Conservation (phyloP, 2,888 invertebrate genomes). For the Leucoma salicis region DNA sequence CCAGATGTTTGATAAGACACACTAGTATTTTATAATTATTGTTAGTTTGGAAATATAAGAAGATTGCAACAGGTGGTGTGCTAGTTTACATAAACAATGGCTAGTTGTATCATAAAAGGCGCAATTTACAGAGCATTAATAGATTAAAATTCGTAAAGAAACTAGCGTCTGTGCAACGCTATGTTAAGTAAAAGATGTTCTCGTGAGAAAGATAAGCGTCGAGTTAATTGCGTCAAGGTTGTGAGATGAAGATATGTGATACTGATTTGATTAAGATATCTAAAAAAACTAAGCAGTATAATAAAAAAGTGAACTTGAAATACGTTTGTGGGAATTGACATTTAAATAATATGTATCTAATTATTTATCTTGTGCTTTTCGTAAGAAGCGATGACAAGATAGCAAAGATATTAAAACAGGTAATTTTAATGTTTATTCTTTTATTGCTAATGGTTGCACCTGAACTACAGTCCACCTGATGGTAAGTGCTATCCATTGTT, state of each 20-base stretch:
- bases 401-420: not conserved
- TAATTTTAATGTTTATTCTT: not conserved
- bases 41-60: constrained; percentile 47
- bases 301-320: constrained; percentile 10
- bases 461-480: too few species aligned
- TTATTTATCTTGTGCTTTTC: constrained; percentile 6
- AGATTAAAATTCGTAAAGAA: constrained; percentile 44
- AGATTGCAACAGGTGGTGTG: constrained; percentile 59
- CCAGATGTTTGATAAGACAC: constrained; percentile 57
- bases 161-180: constrained; percentile 39
- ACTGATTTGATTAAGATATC: constrained; percentile 45
- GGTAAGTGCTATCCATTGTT: too few species aligned
- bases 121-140: constrained; percentile 49
- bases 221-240: constrained; percentile 49
- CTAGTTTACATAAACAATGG: constrained; percentile 64
- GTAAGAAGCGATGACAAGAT: not conserved
- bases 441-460: too few species aligned
- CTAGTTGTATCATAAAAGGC: constrained; percentile 42
- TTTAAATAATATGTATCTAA: constrained; percentile 10
- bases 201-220: constrained; percentile 54
- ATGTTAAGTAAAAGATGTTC: constrained; percentile 40
- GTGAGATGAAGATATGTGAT: constrained; percentile 41
- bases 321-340: constrained; percentile 16
- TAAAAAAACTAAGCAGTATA: constrained; percentile 31
- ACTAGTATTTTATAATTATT: constrained; percentile 23